Evolutionary conservation across 2,888 invertebrate species (phyloP).

Genomic region (Pyrochroa serraticornis): DNA sequence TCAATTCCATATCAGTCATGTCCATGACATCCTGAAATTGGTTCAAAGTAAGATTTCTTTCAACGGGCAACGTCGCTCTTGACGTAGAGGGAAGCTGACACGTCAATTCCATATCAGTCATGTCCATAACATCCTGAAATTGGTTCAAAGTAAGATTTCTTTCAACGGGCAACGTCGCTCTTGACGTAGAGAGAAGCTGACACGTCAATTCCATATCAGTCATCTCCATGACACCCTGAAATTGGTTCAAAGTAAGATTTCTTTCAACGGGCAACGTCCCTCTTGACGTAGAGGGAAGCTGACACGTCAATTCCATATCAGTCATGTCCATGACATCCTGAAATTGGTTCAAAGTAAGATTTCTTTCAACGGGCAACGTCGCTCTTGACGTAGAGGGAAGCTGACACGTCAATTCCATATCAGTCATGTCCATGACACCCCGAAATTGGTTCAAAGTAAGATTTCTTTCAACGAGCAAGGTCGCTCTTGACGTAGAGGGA

Average conservation of each 20-base stretch:
- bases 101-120: constrained; percentile 23
- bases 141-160: too few relatives aligned
- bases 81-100: constrained; percentile 13
- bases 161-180: background rate
- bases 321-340: background rate
- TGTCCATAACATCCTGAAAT: background rate
- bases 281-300: background rate
- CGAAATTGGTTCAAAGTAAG: background rate
- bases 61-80: background rate
- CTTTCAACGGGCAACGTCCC: too few relatives aligned
- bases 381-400: background rate
- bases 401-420: constrained; percentile 28
- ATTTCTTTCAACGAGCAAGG: too few relatives aligned
- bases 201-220: constrained; percentile 26
- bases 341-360: too few relatives aligned
- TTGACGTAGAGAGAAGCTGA: constrained; percentile 6
- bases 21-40: background rate
- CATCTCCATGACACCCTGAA: background rate
- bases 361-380: background rate
- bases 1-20: constrained; percentile 10
- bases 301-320: constrained; percentile 18
- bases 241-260: background rate
- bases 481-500: background rate
- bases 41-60: background rate
- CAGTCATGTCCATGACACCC: background rate